Conservation (phyloP, 2,888 invertebrate species). For the Pseudococcus viburni region DNA sequence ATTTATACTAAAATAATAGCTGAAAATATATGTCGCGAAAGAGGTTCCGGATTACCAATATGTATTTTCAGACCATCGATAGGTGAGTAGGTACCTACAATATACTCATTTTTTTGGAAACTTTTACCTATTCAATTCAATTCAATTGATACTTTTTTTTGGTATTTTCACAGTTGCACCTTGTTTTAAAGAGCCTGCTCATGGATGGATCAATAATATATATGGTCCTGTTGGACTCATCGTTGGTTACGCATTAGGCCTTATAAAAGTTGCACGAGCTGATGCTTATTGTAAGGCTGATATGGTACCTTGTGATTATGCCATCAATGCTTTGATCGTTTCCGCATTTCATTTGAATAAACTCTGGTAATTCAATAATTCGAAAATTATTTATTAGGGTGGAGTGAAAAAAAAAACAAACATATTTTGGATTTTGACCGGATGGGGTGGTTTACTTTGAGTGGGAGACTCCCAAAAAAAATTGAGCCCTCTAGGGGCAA, state of each 20-base stretch:
- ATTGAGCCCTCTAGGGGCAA: too few species aligned
- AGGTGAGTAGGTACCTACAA: constrained; percentile 44
- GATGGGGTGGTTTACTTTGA: too few species aligned
- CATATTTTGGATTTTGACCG: too few species aligned
- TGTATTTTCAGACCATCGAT: constrained; percentile 90
- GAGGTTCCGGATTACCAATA: constrained; percentile 81
- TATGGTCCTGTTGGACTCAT: constrained; percentile 78
- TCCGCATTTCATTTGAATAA: constrained; percentile 74
- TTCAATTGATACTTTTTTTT: neutral
- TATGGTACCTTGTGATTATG: constrained; percentile 80
- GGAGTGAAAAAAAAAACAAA: too few species aligned
- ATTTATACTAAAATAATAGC: constrained; percentile 92
- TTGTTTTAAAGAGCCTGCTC: constrained; percentile 72
- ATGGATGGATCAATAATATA: constrained; percentile 81
- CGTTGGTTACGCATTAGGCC: constrained; percentile 75
- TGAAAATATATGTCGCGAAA: constrained; percentile 81
- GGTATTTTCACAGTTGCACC: constrained; percentile 70
- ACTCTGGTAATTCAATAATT: neutral
- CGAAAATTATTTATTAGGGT: too few species aligned
- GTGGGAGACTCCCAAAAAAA: too few species aligned
- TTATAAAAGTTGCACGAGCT: constrained; percentile 75
- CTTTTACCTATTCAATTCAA: too few species aligned
- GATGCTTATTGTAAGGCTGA: constrained; percentile 75
- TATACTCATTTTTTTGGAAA: neutral
- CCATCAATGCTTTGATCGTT: constrained; percentile 76